Percentiles rank a stretch among this genome's conserved stretches.
These are phyloP conservation scores for Phataginus tetradactyla DNA, from an alignment of 2,797 vertebrate genomes.

Conservation along the genomic window DNA sequence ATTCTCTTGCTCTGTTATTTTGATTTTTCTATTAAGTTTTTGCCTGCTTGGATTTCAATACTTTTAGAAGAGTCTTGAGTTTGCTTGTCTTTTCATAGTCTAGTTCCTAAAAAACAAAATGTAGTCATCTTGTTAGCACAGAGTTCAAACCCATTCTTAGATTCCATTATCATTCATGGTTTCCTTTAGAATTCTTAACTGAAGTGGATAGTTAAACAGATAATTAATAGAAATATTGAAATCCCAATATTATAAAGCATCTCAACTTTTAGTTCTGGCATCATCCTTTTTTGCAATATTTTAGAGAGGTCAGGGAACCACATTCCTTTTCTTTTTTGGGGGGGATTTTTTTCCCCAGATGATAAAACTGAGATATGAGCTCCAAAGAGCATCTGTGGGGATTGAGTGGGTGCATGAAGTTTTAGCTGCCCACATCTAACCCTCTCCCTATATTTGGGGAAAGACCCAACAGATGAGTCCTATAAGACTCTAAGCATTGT, in stretches of 20 bases:
- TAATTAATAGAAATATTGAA: not conserved
- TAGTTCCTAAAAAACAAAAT: not conserved
- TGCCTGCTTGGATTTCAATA: slow-evolving; percentile 3
- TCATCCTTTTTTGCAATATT: not conserved
- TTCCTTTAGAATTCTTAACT: not conserved
- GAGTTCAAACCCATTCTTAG: not conserved
- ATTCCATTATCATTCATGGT: not conserved
- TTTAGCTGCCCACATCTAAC: not conserved
- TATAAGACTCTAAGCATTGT: not conserved
- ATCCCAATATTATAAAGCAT: not conserved
- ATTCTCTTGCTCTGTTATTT: not conserved
- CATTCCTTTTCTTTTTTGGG: not conserved
- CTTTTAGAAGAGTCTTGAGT: not conserved
- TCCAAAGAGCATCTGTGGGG: not conserved
- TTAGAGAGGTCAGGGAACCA: not conserved
- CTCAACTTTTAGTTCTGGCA: not conserved
- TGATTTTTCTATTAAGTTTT: not conserved
- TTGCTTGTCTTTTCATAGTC: not conserved
- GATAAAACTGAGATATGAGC: not conserved
- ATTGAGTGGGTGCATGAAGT: not conserved
- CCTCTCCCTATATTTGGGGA: not conserved
- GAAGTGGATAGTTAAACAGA: not conserved
- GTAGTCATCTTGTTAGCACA: not conserved
- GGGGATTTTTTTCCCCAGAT: not conserved
- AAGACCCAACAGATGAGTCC: not conserved